Percentiles rank a stretch among this genome's conserved stretches.
Evolutionary conservation across 2,797 vertebrate species (phyloP).

Genomic region (Chelon auratus): DNA sequence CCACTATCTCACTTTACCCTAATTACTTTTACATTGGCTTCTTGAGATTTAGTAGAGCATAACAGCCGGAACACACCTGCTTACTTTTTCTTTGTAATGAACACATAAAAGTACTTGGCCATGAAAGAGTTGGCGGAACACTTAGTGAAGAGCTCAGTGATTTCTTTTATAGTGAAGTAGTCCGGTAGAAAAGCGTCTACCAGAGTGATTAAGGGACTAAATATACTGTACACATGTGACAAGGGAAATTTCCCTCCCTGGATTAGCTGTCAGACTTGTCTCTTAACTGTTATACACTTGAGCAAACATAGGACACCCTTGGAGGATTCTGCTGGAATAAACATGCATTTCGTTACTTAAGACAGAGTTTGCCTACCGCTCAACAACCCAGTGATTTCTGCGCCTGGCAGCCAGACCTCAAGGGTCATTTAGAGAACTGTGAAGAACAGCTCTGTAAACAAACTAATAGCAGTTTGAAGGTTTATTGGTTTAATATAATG

Average conservation of each 20-base stretch:
- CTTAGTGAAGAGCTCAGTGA: constrained; percentile 5
- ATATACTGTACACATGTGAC: constrained; percentile 22
- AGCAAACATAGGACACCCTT: constrained; percentile 34
- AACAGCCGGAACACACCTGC: constrained; percentile 41
- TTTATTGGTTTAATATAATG: background rate
- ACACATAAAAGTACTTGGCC: constrained; percentile 20
- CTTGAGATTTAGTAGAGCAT: constrained; percentile 34
- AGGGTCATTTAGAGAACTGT: constrained; percentile 37
- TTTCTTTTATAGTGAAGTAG: constrained; percentile 33
- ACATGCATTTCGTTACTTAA: constrained; percentile 29
- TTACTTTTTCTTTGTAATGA: constrained; percentile 15
- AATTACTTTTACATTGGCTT: constrained; percentile 41
- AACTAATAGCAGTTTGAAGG: constrained; percentile 3
- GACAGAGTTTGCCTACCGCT: constrained; percentile 47
- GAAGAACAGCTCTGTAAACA: constrained; percentile 7
- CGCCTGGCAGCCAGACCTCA: constrained; percentile 28
- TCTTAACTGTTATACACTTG: constrained; percentile 48
- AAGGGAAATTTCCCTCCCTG: constrained; percentile 45
- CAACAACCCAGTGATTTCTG: constrained; percentile 57
- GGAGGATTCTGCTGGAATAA: constrained; percentile 51
- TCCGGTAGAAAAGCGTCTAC: constrained; percentile 43
- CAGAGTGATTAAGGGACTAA: constrained; percentile 44
- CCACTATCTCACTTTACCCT: constrained; percentile 26
- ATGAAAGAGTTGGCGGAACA: constrained; percentile 10
- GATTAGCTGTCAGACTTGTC: constrained; percentile 58